A percentile compares a stretch with the other conserved stretches of the same genome.
Conservation (phyloP, 2,888 invertebrate genomes). For the Agriopis marginaria region DNA sequence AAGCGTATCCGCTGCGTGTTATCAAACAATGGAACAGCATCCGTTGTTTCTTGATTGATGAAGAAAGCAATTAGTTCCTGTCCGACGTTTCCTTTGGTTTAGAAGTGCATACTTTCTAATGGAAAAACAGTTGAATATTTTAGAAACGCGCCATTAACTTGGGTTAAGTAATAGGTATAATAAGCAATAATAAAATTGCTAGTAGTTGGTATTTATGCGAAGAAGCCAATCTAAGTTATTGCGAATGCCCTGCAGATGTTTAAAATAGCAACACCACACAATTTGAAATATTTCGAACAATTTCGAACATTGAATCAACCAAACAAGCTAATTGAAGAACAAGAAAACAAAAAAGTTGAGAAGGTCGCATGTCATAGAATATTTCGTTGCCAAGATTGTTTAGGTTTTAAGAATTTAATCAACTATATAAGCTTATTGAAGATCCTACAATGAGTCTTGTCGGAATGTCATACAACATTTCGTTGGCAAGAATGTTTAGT, state of each 20-base stretch:
- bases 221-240: background rate
- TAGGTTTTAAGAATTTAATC: too few relatives aligned
- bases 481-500: too few relatives aligned
- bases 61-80: constrained; percentile 38
- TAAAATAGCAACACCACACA: background rate
- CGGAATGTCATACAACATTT: too few relatives aligned
- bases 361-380: too few relatives aligned
- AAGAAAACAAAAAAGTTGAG: too few relatives aligned
- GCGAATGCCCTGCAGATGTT: background rate
- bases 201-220: background rate
- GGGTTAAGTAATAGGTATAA: constrained; percentile 1
- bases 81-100: constrained; percentile 9
- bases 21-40: constrained; percentile 58
- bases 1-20: constrained; percentile 60
- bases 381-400: too few relatives aligned
- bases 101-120: constrained; percentile 9
- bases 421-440: background rate
- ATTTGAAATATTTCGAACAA: background rate
- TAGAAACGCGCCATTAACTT: constrained; percentile 11
- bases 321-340: background rate
- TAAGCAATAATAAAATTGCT: background rate
- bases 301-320: too few relatives aligned
- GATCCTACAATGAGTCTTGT: too few relatives aligned
- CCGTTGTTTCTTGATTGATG: constrained; percentile 53
- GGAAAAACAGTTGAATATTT: constrained; percentile 14